Percentiles rank a stretch among this genome's conserved stretches.
phyloP scores from a whole-genome alignment of 2,113 vertebrate genomes.

The Melanocharis versteri region DNA sequence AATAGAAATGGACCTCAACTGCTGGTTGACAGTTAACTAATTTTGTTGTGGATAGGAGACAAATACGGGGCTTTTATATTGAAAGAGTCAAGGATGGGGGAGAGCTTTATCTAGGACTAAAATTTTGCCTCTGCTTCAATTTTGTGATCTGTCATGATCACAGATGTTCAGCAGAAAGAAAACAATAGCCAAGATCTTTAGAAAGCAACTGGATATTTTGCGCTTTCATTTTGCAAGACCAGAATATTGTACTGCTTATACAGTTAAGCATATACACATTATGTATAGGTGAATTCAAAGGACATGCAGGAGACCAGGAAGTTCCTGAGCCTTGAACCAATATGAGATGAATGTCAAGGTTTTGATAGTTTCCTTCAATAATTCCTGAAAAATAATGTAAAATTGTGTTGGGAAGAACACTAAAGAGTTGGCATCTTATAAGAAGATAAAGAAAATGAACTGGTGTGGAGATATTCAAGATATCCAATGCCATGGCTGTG shows the following conservation, averaged over 20 bases:
- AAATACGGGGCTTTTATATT: background rate
- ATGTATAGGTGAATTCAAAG: background rate
- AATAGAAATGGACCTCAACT: background rate
- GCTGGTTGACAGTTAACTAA: background rate
- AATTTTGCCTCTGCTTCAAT: background rate
- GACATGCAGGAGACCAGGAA: background rate
- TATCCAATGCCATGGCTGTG: accelerated
- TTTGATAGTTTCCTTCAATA: background rate
- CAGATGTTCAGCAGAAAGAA: background rate
- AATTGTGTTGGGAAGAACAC: background rate
- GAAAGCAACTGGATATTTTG: background rate
- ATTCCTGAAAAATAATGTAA: background rate
- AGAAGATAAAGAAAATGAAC: background rate
- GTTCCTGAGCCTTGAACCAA: background rate
- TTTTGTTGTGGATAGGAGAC: background rate
- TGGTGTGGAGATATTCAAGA: background rate
- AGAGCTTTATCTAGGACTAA: background rate
- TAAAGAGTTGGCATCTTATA: background rate
- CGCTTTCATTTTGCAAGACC: background rate
- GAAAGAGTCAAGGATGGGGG: background rate
- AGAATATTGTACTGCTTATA: background rate
- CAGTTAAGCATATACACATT: background rate
- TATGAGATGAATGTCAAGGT: background rate
- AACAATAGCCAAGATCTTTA: background rate
- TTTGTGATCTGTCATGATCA: background rate